Percentiles rank a stretch among this genome's conserved stretches.
These are phyloP conservation scores for Trichacis sp. DNA, from an alignment of 2,888 invertebrate genomes.

Conservation along the genomic window DNA sequence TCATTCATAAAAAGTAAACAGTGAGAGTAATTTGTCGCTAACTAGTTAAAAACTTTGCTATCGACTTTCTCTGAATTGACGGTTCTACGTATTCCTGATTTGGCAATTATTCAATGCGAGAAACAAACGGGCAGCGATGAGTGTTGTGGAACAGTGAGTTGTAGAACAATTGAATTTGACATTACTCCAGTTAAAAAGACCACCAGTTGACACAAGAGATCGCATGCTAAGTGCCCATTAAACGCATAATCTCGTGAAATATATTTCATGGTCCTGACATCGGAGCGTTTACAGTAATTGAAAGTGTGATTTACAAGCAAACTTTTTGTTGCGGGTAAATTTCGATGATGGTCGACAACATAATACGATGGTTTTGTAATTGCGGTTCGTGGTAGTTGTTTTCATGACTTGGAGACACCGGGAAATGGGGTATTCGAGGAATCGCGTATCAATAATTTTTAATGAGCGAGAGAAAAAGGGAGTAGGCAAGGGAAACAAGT, in stretches of 20 bases:
- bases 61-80: too few species aligned
- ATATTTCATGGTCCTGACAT: slow-evolving; percentile 20
- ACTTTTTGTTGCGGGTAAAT: neutral
- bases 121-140: neutral
- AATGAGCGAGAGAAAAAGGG: too few species aligned
- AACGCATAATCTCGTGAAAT: slow-evolving; percentile 35
- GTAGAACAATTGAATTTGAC: slow-evolving; percentile 20
- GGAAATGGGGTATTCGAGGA: too few species aligned
- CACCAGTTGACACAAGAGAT: slow-evolving; percentile 42
- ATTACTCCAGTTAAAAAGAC: slow-evolving; percentile 35
- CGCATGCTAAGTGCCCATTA: slow-evolving; percentile 43
- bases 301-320: slow-evolving; percentile 13
- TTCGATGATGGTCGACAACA: neutral
- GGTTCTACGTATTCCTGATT: too few species aligned
- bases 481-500: slow-evolving; percentile 26
- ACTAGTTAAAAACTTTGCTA: too few species aligned
- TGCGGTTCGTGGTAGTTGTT: too few species aligned
- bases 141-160: slow-evolving; percentile 13
- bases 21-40: too few species aligned
- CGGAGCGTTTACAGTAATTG: slow-evolving; percentile 32
- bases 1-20: neutral
- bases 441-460: too few species aligned
- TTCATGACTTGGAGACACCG: too few species aligned
- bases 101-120: neutral
- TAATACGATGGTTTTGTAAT: too few species aligned